These are phyloP conservation scores for Opisthocomus hoazin DNA, from an alignment of 2,113 vertebrate species.

Conservation along the genomic window DNA sequence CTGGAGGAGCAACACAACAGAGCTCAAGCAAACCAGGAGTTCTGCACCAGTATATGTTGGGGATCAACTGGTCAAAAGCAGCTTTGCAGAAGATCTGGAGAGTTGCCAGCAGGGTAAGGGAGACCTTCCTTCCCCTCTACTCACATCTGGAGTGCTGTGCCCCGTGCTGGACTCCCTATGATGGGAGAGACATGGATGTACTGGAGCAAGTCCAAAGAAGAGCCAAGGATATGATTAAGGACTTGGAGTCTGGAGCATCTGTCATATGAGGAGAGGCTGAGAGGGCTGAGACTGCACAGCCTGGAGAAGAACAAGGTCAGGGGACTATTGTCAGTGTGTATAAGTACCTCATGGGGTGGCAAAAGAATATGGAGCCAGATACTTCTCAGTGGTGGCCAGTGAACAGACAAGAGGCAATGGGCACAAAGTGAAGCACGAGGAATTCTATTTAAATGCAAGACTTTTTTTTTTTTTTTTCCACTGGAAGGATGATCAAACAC, in stretches of 20 bases:
- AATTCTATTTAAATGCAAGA: neutral
- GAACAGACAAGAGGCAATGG: neutral
- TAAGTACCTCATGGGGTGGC: neutral
- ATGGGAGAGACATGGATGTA: neutral
- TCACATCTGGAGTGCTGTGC: neutral
- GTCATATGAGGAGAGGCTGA: neutral
- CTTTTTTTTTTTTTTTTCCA: neutral
- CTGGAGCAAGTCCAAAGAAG: neutral
- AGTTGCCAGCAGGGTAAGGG: neutral
- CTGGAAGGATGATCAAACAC: neutral
- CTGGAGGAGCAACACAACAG: neutral
- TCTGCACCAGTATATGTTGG: neutral
- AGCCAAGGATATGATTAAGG: neutral
- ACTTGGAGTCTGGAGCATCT: neutral
- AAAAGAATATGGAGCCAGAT: neutral
- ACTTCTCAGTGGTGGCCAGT: neutral
- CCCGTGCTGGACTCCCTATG: neutral
- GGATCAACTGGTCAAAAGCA: neutral
- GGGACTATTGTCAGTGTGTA: neutral
- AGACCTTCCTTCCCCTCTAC: neutral
- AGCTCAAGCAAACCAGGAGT: neutral
- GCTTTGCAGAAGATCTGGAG: neutral
- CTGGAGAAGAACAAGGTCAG: neutral
- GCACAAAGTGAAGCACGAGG: neutral
- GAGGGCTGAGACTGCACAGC: neutral